Evolutionary conservation across 2,888 invertebrate genomes (phyloP), one percentile per base, ranked within the genome.

Genomic region (Lasius fuliginosus): DNA sequence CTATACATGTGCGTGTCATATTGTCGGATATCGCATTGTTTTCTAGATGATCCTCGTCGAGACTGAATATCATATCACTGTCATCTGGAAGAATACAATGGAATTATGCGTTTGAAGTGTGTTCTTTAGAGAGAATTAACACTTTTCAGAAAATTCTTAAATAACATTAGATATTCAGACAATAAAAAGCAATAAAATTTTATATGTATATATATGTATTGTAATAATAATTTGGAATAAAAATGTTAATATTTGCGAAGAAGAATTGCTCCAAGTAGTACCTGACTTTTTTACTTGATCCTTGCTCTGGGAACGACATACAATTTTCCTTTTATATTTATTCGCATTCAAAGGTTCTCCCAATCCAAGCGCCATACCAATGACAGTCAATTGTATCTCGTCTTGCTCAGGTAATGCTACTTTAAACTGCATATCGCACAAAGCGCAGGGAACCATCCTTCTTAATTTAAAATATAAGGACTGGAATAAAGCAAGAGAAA

Each of bases 371-470:
- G 98, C 98, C 95, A 98, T 98, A 1, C 98, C 98, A 8, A 96
- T 96, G 67, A 97, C 96, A 1, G 97, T 95, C 36, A 97, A 93
- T 91, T 97, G 97, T 87, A 97, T 96, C 93, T 97, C 97, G 91
- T 97, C 97, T 83, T 98, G 97, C 95, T 99, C 99, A 0, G 99
- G 98, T 88, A 99, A 96, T 90, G 98, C 98, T 1, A 99, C 96
- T 86, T 97, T 96, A 94, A 99, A 98, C 91, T 97, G 96, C 46
- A 99, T 95, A 94, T 98, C 97, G 87, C 97, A 97, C 27, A 99
- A 95, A 23, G 98, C 98, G 94, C 98, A 98, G 0, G 99, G 99
- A 86, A 97, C 97, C 97, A 98, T 97, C 18, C 98, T 96, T 15
- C 99, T 96, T 91, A 99, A 95, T 95, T 99, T 99, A 95, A 99